These are phyloP conservation scores for Amiota communis DNA, from an alignment of 2,888 invertebrate genomes.

Conservation along the genomic window DNA sequence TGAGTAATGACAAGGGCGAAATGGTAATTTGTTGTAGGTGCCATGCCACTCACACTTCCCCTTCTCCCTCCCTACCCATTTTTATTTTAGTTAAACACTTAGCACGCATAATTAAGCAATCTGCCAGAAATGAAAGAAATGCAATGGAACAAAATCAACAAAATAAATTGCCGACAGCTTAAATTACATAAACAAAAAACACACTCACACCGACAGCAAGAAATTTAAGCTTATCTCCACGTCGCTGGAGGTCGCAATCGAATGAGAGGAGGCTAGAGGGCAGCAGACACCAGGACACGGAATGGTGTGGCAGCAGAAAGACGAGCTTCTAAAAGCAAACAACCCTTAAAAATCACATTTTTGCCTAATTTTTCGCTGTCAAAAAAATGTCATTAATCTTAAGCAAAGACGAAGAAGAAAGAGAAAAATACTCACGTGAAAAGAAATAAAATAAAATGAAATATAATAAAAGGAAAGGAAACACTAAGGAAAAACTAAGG, in stretches of 20 bases:
- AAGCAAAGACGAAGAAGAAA: slow-evolving; percentile 29
- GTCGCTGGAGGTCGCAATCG: too few species aligned
- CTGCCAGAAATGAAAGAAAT: slow-evolving; percentile 44
- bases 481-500: too few species aligned
- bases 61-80: not conserved
- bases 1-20: not conserved
- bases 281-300: too few species aligned
- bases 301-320: not conserved
- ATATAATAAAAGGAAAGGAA: too few species aligned
- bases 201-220: not conserved
- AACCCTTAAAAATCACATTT: slow-evolving; percentile 64
- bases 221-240: slow-evolving; percentile 18
- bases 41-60: too few species aligned
- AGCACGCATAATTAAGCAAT: slow-evolving; percentile 45
- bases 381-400: slow-evolving; percentile 70
- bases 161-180: slow-evolving; percentile 57
- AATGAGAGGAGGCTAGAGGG: too few species aligned
- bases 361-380: slow-evolving; percentile 71
- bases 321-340: slow-evolving; percentile 30
- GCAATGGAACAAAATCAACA: not conserved
- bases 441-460: too few species aligned
- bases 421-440: not conserved
- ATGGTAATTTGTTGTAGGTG: not conserved
- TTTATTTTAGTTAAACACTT: slow-evolving; percentile 31
- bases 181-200: slow-evolving; percentile 23